Conservation (phyloP, 37 sponge, comb jelly and placozoan genomes). For the Petrosia ficiformis region DNA sequence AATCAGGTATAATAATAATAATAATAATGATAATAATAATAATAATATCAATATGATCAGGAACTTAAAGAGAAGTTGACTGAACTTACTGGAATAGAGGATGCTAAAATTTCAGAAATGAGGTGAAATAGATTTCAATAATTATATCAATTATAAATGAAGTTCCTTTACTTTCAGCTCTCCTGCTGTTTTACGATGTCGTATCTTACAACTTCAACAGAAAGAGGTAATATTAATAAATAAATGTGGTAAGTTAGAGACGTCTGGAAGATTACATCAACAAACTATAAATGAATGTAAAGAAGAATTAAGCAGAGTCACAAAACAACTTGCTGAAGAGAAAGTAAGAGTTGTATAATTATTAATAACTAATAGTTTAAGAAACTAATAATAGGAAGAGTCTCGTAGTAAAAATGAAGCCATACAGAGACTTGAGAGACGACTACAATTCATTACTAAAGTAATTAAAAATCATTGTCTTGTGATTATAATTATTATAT, state of each 20-base stretch:
- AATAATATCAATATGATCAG: neutral
- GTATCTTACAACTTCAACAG: neutral
- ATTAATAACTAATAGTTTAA: neutral
- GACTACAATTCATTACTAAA: slow-evolving; percentile 66
- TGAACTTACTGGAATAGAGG: no score
- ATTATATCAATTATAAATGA: neutral
- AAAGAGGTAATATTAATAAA: neutral
- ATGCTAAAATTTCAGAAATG: no score
- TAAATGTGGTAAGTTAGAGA: neutral
- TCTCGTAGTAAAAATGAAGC: slow-evolving; percentile 25
- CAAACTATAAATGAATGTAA: no score
- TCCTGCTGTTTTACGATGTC: neutral
- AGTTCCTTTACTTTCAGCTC: neutral
- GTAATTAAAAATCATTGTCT: slow-evolving; percentile 11
- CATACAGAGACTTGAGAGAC: slow-evolving; percentile 65
- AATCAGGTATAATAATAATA: neutral
- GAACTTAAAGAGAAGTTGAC: neutral
- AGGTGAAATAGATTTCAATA: no score
- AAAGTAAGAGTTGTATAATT: neutral
- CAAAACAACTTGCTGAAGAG: no score
- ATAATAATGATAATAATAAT: neutral
- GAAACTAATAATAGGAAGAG: slow-evolving; percentile 9
- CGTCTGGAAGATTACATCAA: no score
- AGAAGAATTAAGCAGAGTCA: no score
- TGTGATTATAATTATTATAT: neutral